Evolutionary conservation across 2,113 vertebrate genomes (phyloP).

Genomic region (Stegastes partitus): DNA sequence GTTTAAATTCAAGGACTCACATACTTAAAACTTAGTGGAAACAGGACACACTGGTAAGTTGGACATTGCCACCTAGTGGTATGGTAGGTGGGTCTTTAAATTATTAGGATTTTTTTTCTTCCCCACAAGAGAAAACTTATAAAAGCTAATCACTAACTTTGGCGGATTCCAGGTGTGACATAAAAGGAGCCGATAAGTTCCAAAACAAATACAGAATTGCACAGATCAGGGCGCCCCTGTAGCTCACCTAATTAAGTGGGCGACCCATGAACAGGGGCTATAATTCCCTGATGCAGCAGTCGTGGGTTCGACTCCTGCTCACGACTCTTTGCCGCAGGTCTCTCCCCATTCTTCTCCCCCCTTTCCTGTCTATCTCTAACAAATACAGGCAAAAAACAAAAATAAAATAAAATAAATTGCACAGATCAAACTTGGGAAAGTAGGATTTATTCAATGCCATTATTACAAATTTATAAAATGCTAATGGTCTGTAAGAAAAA

Average conservation of each 20-base stretch:
- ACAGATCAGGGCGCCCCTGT: too few species aligned
- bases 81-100: neutral
- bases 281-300: too few species aligned
- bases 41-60: neutral
- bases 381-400: too few species aligned
- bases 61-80: slow-evolving; percentile 63
- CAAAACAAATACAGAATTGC: neutral
- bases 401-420: too few species aligned
- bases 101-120: neutral
- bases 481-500: slow-evolving; percentile 74
- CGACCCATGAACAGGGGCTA: too few species aligned
- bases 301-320: too few species aligned
- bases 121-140: neutral
- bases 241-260: too few species aligned
- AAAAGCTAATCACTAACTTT: neutral
- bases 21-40: neutral
- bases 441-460: slow-evolving; percentile 81
- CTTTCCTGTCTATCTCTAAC: too few species aligned
- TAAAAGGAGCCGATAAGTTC: neutral
- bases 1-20: slow-evolving; percentile 40
- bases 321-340: too few species aligned
- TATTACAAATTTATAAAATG: slow-evolving; percentile 81
- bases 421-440: slow-evolving; percentile 70
- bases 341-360: too few species aligned
- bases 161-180: too few species aligned